A percentile compares a stretch with the other conserved stretches of the same genome.
Evolutionary conservation across 2,888 invertebrate genomes (phyloP).

Genomic region (Vanessa cardui): DNA sequence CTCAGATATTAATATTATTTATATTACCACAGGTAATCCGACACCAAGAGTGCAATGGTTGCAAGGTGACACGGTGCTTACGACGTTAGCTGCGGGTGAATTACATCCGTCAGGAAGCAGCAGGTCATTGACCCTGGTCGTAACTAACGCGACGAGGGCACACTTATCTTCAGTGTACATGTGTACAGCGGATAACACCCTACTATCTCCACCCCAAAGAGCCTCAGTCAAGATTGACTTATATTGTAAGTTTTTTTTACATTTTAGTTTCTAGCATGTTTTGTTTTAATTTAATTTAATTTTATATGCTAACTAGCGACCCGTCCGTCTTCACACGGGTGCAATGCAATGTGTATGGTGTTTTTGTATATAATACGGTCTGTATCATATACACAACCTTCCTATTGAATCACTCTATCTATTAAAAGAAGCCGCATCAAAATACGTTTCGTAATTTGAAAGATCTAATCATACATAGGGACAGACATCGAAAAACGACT

Average conservation of each 20-base stretch:
- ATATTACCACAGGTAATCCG: constrained; percentile 62
- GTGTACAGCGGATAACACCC: constrained; percentile 88
- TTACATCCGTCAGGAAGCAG: constrained; percentile 54
- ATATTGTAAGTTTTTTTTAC: constrained; percentile 79
- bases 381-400: too few species aligned
- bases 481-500: too few species aligned
- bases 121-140: constrained; percentile 60
- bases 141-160: constrained; percentile 76
- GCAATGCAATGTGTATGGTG: too few species aligned
- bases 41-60: constrained; percentile 75
- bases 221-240: constrained; percentile 86
- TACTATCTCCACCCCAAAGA: constrained; percentile 84
- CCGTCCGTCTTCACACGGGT: too few species aligned
- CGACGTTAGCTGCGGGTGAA: constrained; percentile 60
- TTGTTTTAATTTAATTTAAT: too few species aligned
- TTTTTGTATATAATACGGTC: too few species aligned
- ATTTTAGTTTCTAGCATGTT: background rate
- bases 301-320: too few species aligned
- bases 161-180: constrained; percentile 86
- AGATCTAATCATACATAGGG: too few species aligned
- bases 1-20: too few species aligned
- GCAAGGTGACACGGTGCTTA: constrained; percentile 66
- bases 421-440: too few species aligned
- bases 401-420: too few species aligned
- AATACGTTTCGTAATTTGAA: too few species aligned